These are phyloP conservation scores for Aleiodes alternator DNA, from an alignment of 2,888 invertebrate species.

Conservation along the genomic window DNA sequence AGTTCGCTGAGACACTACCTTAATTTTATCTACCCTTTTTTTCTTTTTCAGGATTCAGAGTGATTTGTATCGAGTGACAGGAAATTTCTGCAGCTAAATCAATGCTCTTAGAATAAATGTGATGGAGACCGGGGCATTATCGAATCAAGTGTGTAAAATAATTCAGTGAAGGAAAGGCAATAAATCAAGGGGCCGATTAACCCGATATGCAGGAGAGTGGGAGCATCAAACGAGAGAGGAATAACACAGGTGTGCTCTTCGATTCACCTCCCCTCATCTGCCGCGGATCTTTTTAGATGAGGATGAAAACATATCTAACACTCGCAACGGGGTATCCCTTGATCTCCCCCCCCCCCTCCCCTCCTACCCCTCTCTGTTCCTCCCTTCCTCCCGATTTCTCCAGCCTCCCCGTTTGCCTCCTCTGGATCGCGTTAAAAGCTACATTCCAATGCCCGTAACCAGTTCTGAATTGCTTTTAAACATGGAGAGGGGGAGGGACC, in stretches of 20 bases:
- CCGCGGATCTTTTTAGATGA: constrained; percentile 8
- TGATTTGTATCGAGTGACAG: too few relatives aligned
- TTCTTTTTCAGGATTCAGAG: too few relatives aligned
- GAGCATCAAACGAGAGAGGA: too few relatives aligned
- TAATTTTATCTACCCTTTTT: too few relatives aligned
- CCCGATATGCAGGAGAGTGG: not conserved
- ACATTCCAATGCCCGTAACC: constrained; percentile 67
- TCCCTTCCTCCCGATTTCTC: constrained; percentile 21
- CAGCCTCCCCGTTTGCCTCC: constrained; percentile 40
- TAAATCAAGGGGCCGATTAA: constrained; percentile 27
- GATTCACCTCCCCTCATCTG: not conserved
- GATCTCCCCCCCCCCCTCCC: constrained; percentile 53
- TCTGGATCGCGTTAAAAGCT: constrained; percentile 63
- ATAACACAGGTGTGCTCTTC: constrained; percentile 29
- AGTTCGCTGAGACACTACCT: too few relatives aligned
- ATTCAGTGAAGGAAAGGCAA: not conserved
- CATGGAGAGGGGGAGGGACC: constrained; percentile 27
- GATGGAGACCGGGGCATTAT: too few relatives aligned
- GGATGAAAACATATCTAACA: constrained; percentile 43
- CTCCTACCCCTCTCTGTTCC: constrained; percentile 43
- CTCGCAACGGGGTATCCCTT: constrained; percentile 49
- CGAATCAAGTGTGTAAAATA: too few relatives aligned
- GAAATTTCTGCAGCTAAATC: too few relatives aligned
- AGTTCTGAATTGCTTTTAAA: constrained; percentile 67
- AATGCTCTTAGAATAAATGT: too few relatives aligned